A percentile compares a stretch with the other conserved stretches of the same genome.
These are phyloP conservation scores for Hycleus phaleratus DNA, from an alignment of 1,140 invertebrate genomes.

Conservation along the genomic window DNA sequence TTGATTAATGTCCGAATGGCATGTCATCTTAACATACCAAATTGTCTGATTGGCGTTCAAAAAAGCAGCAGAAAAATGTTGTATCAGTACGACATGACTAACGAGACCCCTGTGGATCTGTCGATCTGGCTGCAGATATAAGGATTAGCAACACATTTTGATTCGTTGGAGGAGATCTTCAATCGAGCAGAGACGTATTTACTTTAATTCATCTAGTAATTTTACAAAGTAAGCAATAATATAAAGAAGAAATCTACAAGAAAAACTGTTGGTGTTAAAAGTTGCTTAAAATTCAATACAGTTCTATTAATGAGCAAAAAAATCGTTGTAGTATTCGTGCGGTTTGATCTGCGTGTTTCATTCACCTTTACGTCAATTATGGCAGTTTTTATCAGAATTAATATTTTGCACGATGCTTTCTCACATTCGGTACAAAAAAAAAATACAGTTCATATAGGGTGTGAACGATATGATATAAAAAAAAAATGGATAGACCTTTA, in stretches of 20 bases:
- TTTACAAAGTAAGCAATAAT: no score
- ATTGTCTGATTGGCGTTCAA: constrained; percentile 13
- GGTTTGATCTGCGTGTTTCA: constrained; percentile 11
- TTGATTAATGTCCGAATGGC: constrained; percentile 2
- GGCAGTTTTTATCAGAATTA: constrained; percentile 10
- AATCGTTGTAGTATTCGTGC: neutral
- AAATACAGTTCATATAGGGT: no score
- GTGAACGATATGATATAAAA: no score
- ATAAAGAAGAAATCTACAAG: no score
- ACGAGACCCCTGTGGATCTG: constrained; percentile 20
- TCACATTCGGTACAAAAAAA: neutral
- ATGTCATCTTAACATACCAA: constrained; percentile 18
- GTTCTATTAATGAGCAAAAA: no score
- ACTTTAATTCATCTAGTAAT: no score
- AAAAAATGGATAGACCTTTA: no score
- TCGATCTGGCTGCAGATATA: constrained; percentile 20
- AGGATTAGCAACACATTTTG: constrained; percentile 21
- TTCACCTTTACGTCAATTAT: constrained; percentile 16
- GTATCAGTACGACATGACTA: constrained; percentile 10
- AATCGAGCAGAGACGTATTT: neutral
- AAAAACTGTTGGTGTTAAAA: no score
- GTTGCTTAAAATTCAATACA: no score
- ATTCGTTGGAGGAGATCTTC: constrained; percentile 3
- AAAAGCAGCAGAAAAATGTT: constrained; percentile 15
- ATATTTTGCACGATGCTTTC: constrained; percentile 10